These are phyloP conservation scores for Calyptomena viridis DNA, from an alignment of 2,113 vertebrate genomes.

Conservation along the genomic window DNA sequence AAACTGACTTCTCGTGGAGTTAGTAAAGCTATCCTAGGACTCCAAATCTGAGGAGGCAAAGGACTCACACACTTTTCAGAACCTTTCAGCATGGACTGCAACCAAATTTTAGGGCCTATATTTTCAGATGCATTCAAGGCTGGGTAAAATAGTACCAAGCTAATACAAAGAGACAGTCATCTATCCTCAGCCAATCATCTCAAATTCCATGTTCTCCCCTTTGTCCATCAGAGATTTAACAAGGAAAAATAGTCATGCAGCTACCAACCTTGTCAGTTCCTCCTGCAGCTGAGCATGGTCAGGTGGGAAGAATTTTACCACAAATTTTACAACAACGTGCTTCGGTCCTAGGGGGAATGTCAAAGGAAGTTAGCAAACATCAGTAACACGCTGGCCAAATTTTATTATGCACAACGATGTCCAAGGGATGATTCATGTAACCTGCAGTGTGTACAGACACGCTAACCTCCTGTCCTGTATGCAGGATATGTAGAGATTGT, in stretches of 20 bases:
- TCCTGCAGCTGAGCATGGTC: constrained; percentile 96
- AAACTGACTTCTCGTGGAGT: background rate
- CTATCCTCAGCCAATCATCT: background rate
- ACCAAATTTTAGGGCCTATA: background rate
- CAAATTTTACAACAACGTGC: constrained; percentile 88
- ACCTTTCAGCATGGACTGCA: background rate
- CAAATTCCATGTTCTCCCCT: background rate
- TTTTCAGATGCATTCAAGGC: background rate
- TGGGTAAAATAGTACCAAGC: background rate
- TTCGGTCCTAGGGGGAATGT: constrained; percentile 83
- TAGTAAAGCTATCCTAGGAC: background rate
- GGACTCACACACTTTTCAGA: background rate
- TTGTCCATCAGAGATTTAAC: background rate
- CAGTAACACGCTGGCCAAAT: background rate
- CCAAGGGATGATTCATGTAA: background rate
- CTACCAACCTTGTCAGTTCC: constrained; percentile 91
- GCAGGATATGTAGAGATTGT: background rate
- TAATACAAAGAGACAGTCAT: background rate
- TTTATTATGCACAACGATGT: background rate
- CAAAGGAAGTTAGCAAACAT: background rate
- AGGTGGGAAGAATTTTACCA: constrained; percentile 97
- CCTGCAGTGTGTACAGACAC: background rate
- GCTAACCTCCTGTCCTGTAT: background rate
- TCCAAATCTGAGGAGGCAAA: background rate
- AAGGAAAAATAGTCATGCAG: background rate